Conservation (phyloP, 2,797 vertebrate species). For the Macrochelys suwanniensis region DNA sequence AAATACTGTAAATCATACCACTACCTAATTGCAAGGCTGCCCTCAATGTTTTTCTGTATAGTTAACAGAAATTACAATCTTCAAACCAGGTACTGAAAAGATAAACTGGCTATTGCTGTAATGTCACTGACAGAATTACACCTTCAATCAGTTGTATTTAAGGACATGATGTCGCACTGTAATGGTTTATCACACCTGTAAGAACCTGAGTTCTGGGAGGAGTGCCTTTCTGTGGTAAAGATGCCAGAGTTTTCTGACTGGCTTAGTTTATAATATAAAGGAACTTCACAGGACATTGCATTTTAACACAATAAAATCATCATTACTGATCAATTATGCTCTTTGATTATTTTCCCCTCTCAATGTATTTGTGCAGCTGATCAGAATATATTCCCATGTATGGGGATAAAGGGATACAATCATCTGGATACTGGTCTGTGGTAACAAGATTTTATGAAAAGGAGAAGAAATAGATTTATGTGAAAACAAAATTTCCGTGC, state of each 20-base stretch:
- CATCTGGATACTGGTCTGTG: no score
- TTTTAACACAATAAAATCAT: fast-evolving
- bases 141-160: neutral
- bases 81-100: neutral
- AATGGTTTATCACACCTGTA: neutral
- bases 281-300: neutral
- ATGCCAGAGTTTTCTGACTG: neutral
- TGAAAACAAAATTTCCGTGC: neutral
- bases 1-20: neutral
- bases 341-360: neutral
- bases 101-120: neutral
- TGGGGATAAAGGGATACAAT: no score
- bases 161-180: neutral
- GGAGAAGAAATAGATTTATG: neutral
- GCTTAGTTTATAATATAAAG: neutral
- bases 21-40: neutral
- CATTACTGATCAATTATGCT: neutral
- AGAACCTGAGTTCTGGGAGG: neutral
- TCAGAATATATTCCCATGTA: neutral
- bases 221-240: neutral
- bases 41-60: neutral
- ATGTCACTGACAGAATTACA: neutral
- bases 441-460: neutral
- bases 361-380: neutral
- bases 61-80: neutral